Conservation (phyloP, 2,888 invertebrate genomes). For the Lagria hirta region DNA sequence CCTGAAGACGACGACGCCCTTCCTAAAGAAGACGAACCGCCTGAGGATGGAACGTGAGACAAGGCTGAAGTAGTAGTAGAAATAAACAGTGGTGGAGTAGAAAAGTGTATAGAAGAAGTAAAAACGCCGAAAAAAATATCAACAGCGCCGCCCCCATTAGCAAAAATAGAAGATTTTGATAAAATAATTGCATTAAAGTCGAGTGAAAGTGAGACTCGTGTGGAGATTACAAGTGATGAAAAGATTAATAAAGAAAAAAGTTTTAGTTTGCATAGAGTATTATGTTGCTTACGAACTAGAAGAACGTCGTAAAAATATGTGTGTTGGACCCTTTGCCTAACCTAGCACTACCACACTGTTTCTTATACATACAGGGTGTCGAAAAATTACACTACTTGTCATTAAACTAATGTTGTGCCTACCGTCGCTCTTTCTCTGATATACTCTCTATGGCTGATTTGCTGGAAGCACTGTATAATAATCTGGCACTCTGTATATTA, state of each 20-base stretch:
- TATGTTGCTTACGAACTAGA: slow-evolving; percentile 57
- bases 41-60: slow-evolving; percentile 55
- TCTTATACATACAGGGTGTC: too few species aligned
- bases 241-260: slow-evolving; percentile 46
- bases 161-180: slow-evolving; percentile 15
- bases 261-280: slow-evolving; percentile 58
- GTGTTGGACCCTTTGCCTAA: too few species aligned
- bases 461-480: too few species aligned
- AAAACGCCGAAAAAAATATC: slow-evolving; percentile 6
- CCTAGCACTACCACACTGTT: too few species aligned
- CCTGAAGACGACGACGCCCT: slow-evolving; percentile 32
- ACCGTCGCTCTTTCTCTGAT: too few species aligned
- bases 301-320: slow-evolving; percentile 47
- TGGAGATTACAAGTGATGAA: slow-evolving; percentile 20
- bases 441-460: too few species aligned
- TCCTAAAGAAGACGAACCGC: slow-evolving; percentile 41
- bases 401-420: too few species aligned
- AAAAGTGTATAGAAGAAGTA: slow-evolving; percentile 4
- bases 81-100: slow-evolving; percentile 36
- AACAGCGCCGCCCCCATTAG: slow-evolving; percentile 3
- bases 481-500: too few species aligned
- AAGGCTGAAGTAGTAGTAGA: slow-evolving; percentile 50
- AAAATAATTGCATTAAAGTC: slow-evolving; percentile 25
- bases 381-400: too few species aligned
- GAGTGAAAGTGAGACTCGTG: slow-evolving; percentile 7